Percentiles rank a stretch among this genome's conserved stretches.
These are phyloP conservation scores for Epizoanthus illoricatus DNA, from an alignment of 92 coral and sea anemone species.

Conservation along the genomic window DNA sequence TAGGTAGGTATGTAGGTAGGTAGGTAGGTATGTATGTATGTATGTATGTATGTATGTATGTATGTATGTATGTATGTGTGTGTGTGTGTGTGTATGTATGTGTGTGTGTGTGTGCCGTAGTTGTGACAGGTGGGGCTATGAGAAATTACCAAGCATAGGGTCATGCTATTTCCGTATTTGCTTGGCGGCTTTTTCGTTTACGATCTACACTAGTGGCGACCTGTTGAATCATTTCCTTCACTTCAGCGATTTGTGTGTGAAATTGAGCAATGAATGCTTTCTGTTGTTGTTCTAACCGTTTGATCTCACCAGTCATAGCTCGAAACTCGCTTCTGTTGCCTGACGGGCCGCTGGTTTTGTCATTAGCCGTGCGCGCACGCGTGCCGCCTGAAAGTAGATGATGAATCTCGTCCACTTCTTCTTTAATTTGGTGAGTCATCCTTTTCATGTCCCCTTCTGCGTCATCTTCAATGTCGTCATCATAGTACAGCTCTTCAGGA, in stretches of 20 bases:
- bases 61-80: too few species aligned
- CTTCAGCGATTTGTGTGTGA: constrained; percentile 75
- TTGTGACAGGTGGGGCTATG: neutral
- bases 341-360: constrained; percentile 22
- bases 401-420: constrained; percentile 70
- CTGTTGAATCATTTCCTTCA: constrained; percentile 68
- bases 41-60: neutral
- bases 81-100: too few species aligned
- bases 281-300: constrained; percentile 71
- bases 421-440: constrained; percentile 93
- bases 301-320: constrained; percentile 56
- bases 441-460: constrained; percentile 79
- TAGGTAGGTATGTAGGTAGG: too few species aligned
- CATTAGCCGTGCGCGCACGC: constrained; percentile 46
- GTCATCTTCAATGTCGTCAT: constrained; percentile 73
- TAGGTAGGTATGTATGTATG: too few species aligned
- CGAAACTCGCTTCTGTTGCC: constrained; percentile 51
- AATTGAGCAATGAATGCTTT: constrained; percentile 63
- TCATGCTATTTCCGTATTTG: neutral
- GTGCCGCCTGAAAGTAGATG: constrained; percentile 7
- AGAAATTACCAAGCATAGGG: neutral
- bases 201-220: constrained; percentile 41
- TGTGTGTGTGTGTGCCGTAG: neutral
- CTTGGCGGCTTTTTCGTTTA: constrained; percentile 25
- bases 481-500: constrained; percentile 89